phyloP scores from a whole-genome alignment of 2,113 vertebrate species.

The Misgurnus mizolepis region DNA sequence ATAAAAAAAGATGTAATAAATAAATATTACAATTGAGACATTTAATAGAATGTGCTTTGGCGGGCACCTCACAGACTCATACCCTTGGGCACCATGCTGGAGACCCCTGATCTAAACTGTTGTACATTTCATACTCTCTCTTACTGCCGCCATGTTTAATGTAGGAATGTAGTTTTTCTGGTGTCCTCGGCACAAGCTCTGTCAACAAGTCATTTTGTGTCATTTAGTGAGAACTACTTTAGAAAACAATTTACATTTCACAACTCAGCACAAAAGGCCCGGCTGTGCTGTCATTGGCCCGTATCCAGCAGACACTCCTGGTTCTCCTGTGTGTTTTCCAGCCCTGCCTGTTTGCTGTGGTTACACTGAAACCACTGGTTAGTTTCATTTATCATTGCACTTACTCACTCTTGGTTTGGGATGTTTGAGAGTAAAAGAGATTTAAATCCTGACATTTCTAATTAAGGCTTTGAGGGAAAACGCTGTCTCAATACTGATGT shows the following conservation, averaged over 20 bases:
- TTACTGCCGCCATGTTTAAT: not conserved
- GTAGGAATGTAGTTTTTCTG: constrained; percentile 18
- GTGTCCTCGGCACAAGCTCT: not conserved
- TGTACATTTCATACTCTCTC: not conserved
- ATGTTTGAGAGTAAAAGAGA: not conserved
- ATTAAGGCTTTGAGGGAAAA: not conserved
- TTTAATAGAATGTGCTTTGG: too few relatives aligned
- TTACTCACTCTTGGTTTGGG: not conserved
- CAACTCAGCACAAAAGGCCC: constrained; percentile 14
- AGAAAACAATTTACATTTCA: constrained; percentile 25
- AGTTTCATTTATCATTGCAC: not conserved
- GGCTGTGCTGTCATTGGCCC: not conserved
- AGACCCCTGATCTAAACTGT: too few relatives aligned
- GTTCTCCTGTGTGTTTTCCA: not conserved
- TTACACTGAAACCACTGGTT: not conserved
- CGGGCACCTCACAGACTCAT: too few relatives aligned
- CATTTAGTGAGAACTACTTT: constrained; percentile 1
- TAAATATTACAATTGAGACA: too few relatives aligned
- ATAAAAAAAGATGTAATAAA: too few relatives aligned
- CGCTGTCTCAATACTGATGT: not conserved
- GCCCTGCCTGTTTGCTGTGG: not conserved
- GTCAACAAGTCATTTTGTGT: constrained; percentile 6
- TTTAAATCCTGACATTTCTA: not conserved
- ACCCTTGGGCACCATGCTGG: too few relatives aligned
- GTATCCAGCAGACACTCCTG: constrained; percentile 4